A percentile compares a stretch with the other conserved stretches of the same genome.
Evolutionary conservation across 2,113 vertebrate genomes (phyloP).

Genomic region (Takifugu flavidus): DNA sequence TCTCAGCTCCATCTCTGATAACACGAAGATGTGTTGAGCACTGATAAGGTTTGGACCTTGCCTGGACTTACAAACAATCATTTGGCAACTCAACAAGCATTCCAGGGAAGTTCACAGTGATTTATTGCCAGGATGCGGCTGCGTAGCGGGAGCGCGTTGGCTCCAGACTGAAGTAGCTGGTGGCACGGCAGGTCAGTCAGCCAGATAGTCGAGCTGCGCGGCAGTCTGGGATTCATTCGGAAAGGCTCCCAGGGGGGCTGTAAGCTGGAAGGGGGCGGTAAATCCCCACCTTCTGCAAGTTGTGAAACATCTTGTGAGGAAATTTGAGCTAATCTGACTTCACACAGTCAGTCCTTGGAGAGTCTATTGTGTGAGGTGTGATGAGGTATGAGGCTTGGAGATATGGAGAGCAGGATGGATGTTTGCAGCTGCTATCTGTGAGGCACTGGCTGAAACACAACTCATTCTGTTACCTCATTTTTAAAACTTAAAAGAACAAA

Average conservation of each 20-base stretch:
- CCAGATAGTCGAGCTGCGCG: slow-evolving; percentile 51
- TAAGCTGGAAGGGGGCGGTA: slow-evolving; percentile 60
- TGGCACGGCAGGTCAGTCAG: slow-evolving; percentile 60
- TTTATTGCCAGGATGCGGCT: slow-evolving; percentile 65
- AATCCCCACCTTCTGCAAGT: slow-evolving; percentile 41
- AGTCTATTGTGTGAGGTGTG: slow-evolving; percentile 29
- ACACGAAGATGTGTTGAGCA: slow-evolving; percentile 43
- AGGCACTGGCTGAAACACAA: slow-evolving; percentile 19
- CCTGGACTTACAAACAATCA: slow-evolving; percentile 66
- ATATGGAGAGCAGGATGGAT: slow-evolving; percentile 10
- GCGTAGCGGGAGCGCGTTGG: slow-evolving; percentile 45
- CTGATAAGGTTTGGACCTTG: slow-evolving; percentile 74
- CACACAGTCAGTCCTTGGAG: slow-evolving; percentile 19
- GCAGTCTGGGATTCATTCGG: slow-evolving; percentile 63
- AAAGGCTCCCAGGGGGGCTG: slow-evolving; percentile 56
- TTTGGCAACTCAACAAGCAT: slow-evolving; percentile 53
- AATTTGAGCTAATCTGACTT: slow-evolving; percentile 52
- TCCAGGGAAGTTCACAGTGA: slow-evolving; percentile 62
- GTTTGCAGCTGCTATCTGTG: slow-evolving; percentile 35
- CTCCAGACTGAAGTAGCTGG: slow-evolving; percentile 59
- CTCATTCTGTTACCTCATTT: neutral
- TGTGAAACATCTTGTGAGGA: slow-evolving; percentile 52
- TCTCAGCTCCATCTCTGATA: slow-evolving; percentile 46
- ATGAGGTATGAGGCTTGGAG: neutral
- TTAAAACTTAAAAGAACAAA: neutral